These are phyloP conservation scores for Sebastiscus albofasciatus DNA, from an alignment of 2,797 vertebrate species.

Conservation along the genomic window DNA sequence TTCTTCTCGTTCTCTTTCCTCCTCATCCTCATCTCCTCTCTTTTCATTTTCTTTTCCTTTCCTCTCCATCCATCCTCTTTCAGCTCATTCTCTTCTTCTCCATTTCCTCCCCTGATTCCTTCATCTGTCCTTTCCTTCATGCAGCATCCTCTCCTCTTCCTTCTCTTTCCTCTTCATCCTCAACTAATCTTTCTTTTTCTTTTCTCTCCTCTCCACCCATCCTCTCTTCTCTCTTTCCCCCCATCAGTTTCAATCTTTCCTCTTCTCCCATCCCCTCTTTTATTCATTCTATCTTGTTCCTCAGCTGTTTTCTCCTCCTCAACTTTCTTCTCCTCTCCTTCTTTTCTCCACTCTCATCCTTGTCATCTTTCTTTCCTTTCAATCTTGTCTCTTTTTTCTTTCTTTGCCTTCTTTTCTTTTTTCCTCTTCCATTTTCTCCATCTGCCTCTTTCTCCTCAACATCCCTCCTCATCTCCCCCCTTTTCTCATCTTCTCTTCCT, in stretches of 20 bases:
- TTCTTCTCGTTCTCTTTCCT: neutral
- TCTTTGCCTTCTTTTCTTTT: neutral
- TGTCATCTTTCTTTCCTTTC: neutral
- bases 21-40: neutral
- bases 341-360: neutral
- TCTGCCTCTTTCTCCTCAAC: neutral
- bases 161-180: no score
- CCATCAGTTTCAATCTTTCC: neutral
- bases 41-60: neutral
- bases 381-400: neutral
- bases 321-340: neutral
- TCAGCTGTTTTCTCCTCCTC: neutral
- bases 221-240: neutral
- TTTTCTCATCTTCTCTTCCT: neutral
- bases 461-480: neutral
- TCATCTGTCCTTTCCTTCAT: no score
- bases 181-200: neutral
- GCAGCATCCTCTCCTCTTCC: neutral
- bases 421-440: no score
- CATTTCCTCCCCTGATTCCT: neutral
- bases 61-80: neutral
- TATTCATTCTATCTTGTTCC: neutral
- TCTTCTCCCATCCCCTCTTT: neutral
- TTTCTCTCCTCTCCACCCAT: neutral
- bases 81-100: neutral